Conservation (phyloP, 1,140 invertebrate species). For the Hestina assimilis region DNA sequence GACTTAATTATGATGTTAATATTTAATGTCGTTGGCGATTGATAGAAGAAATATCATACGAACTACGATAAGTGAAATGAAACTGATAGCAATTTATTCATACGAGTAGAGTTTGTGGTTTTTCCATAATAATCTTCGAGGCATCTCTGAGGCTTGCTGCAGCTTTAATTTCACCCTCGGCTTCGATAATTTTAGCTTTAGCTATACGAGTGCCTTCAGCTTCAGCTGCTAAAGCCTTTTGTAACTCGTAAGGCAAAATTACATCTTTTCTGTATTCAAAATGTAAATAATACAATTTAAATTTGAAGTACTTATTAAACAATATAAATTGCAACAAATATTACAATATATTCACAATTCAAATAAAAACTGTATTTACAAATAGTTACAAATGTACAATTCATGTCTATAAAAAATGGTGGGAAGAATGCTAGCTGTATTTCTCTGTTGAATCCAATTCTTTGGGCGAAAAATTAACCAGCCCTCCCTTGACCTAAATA, state of each 20-base stretch:
- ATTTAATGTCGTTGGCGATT: too few relatives aligned
- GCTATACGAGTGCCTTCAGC: constrained; percentile 59
- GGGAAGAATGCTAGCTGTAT: too few relatives aligned
- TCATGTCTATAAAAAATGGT: too few relatives aligned
- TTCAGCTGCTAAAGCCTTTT: constrained; percentile 85
- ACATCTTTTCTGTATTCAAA: constrained; percentile 79
- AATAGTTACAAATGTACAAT: too few relatives aligned
- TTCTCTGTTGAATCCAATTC: too few relatives aligned
- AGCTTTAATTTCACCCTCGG: constrained; percentile 57
- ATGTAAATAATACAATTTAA: not conserved
- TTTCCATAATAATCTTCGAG: constrained; percentile 44
- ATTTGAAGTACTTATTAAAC: not conserved
- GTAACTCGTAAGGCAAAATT: constrained; percentile 82
- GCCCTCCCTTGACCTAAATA: too few relatives aligned
- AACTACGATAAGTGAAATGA: not conserved
- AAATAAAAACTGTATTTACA: too few relatives aligned
- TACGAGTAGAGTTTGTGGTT: constrained; percentile 50
- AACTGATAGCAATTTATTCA: not conserved
- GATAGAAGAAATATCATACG: not conserved
- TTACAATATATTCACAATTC: too few relatives aligned
- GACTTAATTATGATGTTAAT: too few relatives aligned
- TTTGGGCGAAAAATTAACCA: too few relatives aligned
- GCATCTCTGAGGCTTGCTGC: constrained; percentile 51
- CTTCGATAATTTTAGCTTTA: constrained; percentile 60
- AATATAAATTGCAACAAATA: too few relatives aligned